A percentile compares a stretch with the other conserved stretches of the same genome.
Evolutionary conservation across 2,113 vertebrate genomes (phyloP).

Genomic region (Motacilla tschutschensis): DNA sequence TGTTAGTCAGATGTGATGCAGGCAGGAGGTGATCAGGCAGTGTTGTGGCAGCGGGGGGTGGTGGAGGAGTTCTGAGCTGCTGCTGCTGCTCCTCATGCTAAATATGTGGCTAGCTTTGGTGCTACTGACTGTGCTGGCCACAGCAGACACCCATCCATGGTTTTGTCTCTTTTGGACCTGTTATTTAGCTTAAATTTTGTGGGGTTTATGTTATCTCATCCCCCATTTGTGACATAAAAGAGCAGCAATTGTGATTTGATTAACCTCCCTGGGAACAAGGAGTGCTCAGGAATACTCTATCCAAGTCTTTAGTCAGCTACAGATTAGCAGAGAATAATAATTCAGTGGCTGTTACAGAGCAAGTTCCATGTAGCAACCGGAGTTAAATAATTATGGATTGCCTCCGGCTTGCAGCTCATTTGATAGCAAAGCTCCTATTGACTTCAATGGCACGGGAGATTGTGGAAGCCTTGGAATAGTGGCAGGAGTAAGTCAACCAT

Average conservation of each 20-base stretch:
- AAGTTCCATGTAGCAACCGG: background rate
- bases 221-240: background rate
- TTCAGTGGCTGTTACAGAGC: background rate
- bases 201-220: background rate
- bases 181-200: background rate
- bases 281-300: background rate
- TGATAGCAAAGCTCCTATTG: background rate
- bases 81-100: background rate
- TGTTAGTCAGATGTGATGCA: fast-evolving
- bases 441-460: background rate
- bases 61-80: background rate
- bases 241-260: background rate
- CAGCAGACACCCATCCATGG: background rate
- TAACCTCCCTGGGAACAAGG: background rate
- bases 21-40: background rate
- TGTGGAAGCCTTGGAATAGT: background rate
- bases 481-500: background rate
- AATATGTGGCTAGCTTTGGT: background rate
- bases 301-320: background rate
- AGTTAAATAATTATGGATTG: constrained; percentile 23
- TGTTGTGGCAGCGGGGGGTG: fast-evolving
- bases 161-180: background rate
- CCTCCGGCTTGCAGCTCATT: background rate
- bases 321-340: constrained; percentile 25
- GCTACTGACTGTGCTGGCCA: background rate